Conservation (phyloP, 2,888 invertebrate species). For the Ochropacha duplaris region DNA sequence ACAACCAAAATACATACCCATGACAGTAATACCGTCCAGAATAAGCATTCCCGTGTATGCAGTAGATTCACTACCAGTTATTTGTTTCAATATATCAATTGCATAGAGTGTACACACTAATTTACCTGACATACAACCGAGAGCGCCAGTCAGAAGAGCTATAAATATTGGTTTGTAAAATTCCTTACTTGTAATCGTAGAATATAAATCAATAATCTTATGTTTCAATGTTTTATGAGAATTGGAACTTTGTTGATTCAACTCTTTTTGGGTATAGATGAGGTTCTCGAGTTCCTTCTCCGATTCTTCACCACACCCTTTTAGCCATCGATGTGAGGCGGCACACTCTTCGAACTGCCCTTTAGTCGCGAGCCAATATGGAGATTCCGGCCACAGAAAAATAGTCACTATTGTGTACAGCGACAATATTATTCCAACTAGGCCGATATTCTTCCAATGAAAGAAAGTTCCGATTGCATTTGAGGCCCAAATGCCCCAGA, state of each 20-base stretch:
- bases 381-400: constrained; percentile 29
- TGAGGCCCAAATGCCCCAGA: too few relatives aligned
- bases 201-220: constrained; percentile 9
- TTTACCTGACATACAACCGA: constrained; percentile 40
- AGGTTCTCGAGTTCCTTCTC: constrained; percentile 41
- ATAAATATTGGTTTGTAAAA: constrained; percentile 45
- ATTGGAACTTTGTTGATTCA: constrained; percentile 11
- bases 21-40: constrained; percentile 49
- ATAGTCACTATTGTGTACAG: constrained; percentile 20
- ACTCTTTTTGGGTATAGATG: constrained; percentile 33
- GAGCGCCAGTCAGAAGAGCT: constrained; percentile 19
- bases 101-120: constrained; percentile 44
- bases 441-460: constrained; percentile 37
- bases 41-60: constrained; percentile 51
- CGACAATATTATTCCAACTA: constrained; percentile 26
- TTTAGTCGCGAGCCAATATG: too few relatives aligned
- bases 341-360: constrained; percentile 40
- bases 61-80: constrained; percentile 36
- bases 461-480: too few relatives aligned
- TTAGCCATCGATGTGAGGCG: constrained; percentile 38
- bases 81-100: constrained; percentile 48
- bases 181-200: constrained; percentile 20
- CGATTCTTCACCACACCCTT: constrained; percentile 36
- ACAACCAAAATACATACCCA: constrained; percentile 41
- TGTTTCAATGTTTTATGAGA: constrained; percentile 5